Evolutionary conservation across 2,797 vertebrate genomes (phyloP), one percentile per base, ranked within the genome.

Genomic region (Acridotheres tristis): DNA sequence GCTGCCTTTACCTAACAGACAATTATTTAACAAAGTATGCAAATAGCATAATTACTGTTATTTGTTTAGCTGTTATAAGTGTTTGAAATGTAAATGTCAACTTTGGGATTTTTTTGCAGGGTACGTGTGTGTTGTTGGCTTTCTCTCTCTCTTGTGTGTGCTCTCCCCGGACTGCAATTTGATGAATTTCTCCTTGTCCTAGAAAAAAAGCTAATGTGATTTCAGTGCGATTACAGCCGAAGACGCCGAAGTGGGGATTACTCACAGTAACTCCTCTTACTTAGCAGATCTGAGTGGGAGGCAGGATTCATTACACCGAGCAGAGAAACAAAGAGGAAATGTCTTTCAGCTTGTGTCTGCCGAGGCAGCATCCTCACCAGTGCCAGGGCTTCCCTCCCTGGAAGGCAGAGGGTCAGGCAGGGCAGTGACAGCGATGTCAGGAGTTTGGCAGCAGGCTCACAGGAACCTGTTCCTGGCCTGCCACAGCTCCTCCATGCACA

Each of bases 81-180:
- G 91, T 96, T 97, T 98, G 97, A 97, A 97, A 97, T 96, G 95
- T 97, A 98, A 97, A 97, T 98, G 97, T 97, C 97, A 97, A 85
- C 94, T 92, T 82, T 61, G 96, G 97, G 93, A 66, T 66, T 84
- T 67, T 83, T 94, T 91, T 91, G 80, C 91, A 85, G 81, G 88
- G 57, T 95, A 71, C 0, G 25, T 82, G 71, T 30, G 53, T 27
- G 89, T 42, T 89, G 89, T 80, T 54, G 80, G 40, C 65, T 94
- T 85, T 58, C 77, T 89, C 66, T 92, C 67, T 94, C 71, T 62
- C 84, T 32, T 5, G 61, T 19, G 50, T 75, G 85, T 45, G 86
- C 83, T 85, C 81, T 95, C 90, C 42, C 90, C 6, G 51, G 96
- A 93, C 94, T 97, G 93, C 95, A 96, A 90, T 96, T 97, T 91